phyloP scores from a whole-genome alignment of 2,797 vertebrate species.

The Bothrops alternatus region DNA sequence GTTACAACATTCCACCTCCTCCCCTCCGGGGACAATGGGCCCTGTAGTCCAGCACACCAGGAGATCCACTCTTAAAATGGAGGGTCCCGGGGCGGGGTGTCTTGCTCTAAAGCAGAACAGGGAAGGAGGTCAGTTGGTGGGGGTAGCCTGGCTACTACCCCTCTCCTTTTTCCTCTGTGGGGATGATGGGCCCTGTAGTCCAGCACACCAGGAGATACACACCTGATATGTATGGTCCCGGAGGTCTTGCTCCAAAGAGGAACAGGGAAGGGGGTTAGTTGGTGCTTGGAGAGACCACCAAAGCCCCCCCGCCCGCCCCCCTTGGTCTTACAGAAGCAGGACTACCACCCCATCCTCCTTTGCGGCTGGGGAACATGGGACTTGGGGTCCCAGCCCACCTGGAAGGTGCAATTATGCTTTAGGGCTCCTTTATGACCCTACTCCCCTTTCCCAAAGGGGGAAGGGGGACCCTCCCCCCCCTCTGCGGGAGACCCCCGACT shows the following conservation, averaged over 20 bases:
- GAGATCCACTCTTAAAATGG: not conserved
- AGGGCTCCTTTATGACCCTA: no score
- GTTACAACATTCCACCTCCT: not conserved
- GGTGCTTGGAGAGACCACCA: not conserved
- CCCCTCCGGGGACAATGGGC: not conserved
- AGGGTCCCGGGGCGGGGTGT: not conserved
- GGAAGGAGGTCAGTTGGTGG: not conserved
- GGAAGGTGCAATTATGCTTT: not conserved
- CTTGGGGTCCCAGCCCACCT: not conserved
- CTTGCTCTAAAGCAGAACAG: not conserved
- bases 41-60: not conserved
- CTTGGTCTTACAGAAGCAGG: no score
- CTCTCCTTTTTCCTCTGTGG: no score
- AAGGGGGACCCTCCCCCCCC: not conserved
- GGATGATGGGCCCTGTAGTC: not conserved
- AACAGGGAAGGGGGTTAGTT: not conserved
- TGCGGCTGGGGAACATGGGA: not conserved
- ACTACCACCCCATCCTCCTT: not conserved
- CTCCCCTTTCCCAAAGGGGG: no score
- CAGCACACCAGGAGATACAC: not conserved
- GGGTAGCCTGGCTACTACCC: not conserved
- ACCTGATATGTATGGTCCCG: no score
- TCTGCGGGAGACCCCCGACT: rapidly evolving
- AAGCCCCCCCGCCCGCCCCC: not conserved
- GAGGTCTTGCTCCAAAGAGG: not conserved